Evolutionary conservation across 2,113 vertebrate species (phyloP).

Genomic region (Tretioscincus oriximinensis): DNA sequence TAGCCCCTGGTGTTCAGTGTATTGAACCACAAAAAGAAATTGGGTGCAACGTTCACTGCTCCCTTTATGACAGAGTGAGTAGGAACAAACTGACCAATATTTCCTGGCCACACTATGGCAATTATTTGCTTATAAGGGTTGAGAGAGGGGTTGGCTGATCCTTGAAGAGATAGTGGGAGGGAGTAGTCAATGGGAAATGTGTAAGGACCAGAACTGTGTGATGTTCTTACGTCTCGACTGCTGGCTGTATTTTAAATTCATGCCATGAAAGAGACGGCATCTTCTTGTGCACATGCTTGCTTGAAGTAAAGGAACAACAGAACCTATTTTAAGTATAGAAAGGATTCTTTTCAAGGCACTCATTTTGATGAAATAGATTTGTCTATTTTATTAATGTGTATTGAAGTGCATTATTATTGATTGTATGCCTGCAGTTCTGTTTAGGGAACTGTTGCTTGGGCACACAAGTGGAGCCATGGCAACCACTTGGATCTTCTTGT

Average conservation of each 20-base stretch:
- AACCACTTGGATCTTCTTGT: not conserved
- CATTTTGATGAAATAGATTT: conserved; percentile 50
- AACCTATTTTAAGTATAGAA: conserved; percentile 55
- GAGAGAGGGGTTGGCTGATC: not conserved
- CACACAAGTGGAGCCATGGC: not conserved
- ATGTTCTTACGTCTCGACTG: not conserved
- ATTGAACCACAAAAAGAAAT: conserved; percentile 36
- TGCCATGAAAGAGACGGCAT: not conserved
- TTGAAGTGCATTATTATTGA: not conserved
- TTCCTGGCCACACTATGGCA: conserved; percentile 3
- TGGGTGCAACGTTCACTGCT: conserved; percentile 48
- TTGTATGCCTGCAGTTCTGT: not conserved
- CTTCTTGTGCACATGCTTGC: conserved; percentile 34
- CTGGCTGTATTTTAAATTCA: not conserved
- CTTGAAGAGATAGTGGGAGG: not conserved
- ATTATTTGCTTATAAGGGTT: not conserved
- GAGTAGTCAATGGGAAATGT: conserved; percentile 9
- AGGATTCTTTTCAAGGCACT: conserved; percentile 45
- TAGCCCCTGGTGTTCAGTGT: conserved; percentile 24
- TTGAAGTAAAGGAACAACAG: conserved; percentile 41
- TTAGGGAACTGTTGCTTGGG: not conserved
- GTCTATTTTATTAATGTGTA: conserved; percentile 10
- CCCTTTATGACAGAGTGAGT: conserved; percentile 4
- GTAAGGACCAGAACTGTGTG: not conserved
- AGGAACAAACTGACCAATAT: conserved; percentile 12